Evolutionary conservation across 2,797 vertebrate species (phyloP).

Genomic region (Hoplostethus mediterraneus): DNA sequence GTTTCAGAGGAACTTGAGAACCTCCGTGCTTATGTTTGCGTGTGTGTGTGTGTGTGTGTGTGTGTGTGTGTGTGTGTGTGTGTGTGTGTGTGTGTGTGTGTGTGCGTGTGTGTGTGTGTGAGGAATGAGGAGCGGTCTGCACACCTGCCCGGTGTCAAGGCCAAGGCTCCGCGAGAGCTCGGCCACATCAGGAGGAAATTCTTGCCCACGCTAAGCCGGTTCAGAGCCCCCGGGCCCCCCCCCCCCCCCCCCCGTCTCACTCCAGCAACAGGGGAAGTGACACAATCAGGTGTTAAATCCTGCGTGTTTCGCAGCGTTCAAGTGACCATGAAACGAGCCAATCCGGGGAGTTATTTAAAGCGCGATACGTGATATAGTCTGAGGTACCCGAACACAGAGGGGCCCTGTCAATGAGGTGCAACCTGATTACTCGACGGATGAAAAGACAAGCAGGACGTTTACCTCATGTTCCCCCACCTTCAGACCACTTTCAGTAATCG

Average conservation of each 20-base stretch:
- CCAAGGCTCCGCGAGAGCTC: constrained; percentile 34
- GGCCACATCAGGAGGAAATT: constrained; percentile 46
- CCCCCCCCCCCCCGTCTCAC: too few relatives aligned
- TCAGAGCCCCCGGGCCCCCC: too few relatives aligned
- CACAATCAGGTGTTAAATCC: constrained; percentile 63
- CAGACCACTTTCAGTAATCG: constrained; percentile 11
- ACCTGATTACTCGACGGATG: neutral
- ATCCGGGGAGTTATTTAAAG: constrained; percentile 54
- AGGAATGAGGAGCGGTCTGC: neutral
- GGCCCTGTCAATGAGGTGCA: constrained; percentile 3
- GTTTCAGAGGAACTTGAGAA: constrained; percentile 63
- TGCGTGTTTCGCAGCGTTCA: constrained; percentile 60
- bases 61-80: constrained; percentile 17
- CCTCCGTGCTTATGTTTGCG: constrained; percentile 12
- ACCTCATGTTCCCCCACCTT: constrained; percentile 35
- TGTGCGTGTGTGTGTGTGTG: constrained; percentile 16
- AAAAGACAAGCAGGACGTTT: constrained; percentile 19
- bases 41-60: constrained; percentile 22
- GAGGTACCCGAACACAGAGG: constrained; percentile 36
- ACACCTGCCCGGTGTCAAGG: constrained; percentile 63
- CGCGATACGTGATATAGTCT: constrained; percentile 39
- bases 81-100: constrained; percentile 22
- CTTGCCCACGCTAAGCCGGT: constrained; percentile 42
- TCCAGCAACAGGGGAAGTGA: constrained; percentile 63
- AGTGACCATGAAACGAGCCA: constrained; percentile 71